A percentile compares a stretch with the other conserved stretches of the same genome.
Conservation (phyloP, 2,888 invertebrate genomes). For the Rhodophaea formosa region DNA sequence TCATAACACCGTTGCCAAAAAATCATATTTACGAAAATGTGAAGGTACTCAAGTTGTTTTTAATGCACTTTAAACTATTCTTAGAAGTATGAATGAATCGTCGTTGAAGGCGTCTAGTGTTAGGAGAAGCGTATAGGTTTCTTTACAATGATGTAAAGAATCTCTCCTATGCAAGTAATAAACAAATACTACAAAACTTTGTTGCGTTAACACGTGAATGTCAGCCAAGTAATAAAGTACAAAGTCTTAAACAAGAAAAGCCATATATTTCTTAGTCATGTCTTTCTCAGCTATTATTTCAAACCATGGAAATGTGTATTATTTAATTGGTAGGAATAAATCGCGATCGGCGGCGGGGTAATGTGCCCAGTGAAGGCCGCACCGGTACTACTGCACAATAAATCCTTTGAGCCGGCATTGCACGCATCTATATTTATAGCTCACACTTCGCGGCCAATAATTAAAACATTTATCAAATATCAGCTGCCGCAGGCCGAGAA, state of each 20-base stretch:
- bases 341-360: slow-evolving; percentile 34
- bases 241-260: not conserved
- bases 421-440: slow-evolving; percentile 45
- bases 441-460: slow-evolving; percentile 50
- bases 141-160: too few species aligned
- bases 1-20: too few species aligned
- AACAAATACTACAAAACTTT: not conserved
- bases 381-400: slow-evolving; percentile 47
- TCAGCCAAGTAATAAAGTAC: not conserved
- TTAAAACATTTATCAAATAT: slow-evolving; percentile 51
- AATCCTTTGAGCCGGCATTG: slow-evolving; percentile 43
- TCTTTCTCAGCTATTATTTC: slow-evolving; percentile 7
- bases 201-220: not conserved
- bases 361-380: slow-evolving; percentile 44
- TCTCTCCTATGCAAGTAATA: not conserved
- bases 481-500: slow-evolving; percentile 27
- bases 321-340: slow-evolving; percentile 28
- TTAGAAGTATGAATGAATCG: not conserved
- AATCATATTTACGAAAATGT: too few species aligned
- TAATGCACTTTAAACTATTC: too few species aligned
- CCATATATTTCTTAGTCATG: not conserved
- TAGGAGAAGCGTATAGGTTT: too few species aligned
- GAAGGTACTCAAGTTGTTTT: too few species aligned
- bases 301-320: slow-evolving; percentile 8
- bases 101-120: too few species aligned